phyloP scores from a whole-genome alignment of 35 echinoderm and acorn worm genomes.

The Heliocidaris tuberculata region DNA sequence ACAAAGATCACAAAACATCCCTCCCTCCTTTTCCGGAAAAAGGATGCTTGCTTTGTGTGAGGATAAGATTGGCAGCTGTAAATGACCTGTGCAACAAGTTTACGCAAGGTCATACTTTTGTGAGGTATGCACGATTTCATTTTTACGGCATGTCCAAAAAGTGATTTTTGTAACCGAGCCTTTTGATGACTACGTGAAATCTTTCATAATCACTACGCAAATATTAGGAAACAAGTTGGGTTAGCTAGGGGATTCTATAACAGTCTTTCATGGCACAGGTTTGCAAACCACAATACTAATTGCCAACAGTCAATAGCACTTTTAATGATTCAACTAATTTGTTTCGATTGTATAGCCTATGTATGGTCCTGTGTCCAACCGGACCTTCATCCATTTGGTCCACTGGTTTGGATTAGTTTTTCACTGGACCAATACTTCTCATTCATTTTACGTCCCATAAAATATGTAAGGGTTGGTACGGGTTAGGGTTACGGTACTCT shows the following conservation, averaged over 20 bases:
- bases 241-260: not conserved
- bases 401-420: not conserved
- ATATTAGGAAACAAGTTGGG: not conserved
- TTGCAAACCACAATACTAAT: not conserved
- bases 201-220: not conserved
- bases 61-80: conserved; percentile 1
- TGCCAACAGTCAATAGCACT: not conserved
- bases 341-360: not conserved
- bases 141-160: conserved; percentile 22
- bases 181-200: not conserved
- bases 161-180: not conserved
- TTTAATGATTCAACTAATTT: conserved; percentile 6
- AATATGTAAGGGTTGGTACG: too few species aligned
- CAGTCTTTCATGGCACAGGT: not conserved
- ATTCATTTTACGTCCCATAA: not conserved
- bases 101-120: conserved; percentile 14
- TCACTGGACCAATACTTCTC: not conserved
- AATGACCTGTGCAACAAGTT: conserved; percentile 29
- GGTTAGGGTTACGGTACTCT: too few species aligned
- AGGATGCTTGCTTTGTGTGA: not conserved
- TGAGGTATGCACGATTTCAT: not conserved
- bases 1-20: conserved; percentile 1
- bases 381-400: not conserved
- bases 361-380: not conserved
- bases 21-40: conserved; percentile 19